Conservation (phyloP, 2,113 vertebrate genomes). For the Sapajus apella region DNA sequence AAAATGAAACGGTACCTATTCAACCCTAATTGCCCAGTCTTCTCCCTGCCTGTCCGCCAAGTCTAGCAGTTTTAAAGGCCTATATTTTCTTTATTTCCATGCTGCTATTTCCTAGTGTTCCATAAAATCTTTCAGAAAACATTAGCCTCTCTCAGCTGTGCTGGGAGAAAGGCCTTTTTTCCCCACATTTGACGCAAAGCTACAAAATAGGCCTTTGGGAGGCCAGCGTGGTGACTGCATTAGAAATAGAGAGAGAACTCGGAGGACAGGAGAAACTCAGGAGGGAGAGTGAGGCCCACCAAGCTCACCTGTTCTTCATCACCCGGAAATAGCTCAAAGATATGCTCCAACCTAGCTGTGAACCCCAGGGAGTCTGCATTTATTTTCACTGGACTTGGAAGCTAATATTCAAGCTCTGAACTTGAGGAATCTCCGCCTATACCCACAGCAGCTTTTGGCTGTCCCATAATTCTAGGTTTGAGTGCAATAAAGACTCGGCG, state of each 20-base stretch:
- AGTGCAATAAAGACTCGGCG: background rate
- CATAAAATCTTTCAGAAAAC: slow-evolving; percentile 30
- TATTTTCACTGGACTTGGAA: background rate
- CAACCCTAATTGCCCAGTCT: background rate
- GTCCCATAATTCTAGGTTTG: slow-evolving; percentile 48
- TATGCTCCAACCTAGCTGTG: background rate
- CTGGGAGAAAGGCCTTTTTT: background rate
- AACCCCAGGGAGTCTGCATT: background rate
- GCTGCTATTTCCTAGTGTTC: background rate
- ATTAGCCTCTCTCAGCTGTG: background rate
- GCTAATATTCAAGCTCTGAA: background rate
- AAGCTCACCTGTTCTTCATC: background rate
- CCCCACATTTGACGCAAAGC: background rate
- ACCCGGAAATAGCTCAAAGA: background rate
- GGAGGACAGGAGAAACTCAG: background rate
- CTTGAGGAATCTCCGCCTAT: slow-evolving; percentile 47
- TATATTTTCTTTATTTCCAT: background rate
- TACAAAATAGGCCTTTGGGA: background rate
- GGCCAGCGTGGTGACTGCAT: background rate
- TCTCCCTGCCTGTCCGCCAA: background rate
- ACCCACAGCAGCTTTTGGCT: slow-evolving; percentile 39
- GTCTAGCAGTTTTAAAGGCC: background rate
- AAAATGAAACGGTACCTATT: background rate
- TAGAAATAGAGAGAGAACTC: background rate
- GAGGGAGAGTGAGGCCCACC: background rate